Evolutionary conservation across 2,888 invertebrate genomes (phyloP), one percentile per base, ranked within the genome.

Genomic region (Hetaerina titia): DNA sequence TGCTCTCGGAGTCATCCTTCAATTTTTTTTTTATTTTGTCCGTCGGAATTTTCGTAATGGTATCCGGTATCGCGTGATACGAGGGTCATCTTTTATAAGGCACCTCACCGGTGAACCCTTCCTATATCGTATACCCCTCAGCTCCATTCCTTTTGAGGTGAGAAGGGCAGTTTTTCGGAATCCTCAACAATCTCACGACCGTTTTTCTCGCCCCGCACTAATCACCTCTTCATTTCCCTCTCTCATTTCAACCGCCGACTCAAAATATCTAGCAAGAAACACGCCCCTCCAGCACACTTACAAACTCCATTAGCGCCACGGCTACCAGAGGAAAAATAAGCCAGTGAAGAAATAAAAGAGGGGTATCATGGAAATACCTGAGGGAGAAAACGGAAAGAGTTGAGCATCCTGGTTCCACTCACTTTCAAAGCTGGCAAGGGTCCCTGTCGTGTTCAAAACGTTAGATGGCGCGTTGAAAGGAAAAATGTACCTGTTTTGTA

Each of bases 21-120:
- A 13, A 25, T 6, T 15, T 90, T 90, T 90, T 90, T n/a, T 90
- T 22, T 56, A 69, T 64, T 92, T 69, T 74, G 45, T 56, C 22
- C 56, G 45, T 19, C 69, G 92, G 92, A 64, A 92, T 92, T 92
- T 74, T 56, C 57, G 92, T 92, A 92, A 92, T 74, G 69, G 92
- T 56, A 92, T 92, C 92, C 69, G 69, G 92, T 92, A 92, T 92
- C 92, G 92, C 92, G 92, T 92, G 92, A 74, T 74, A 92, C 64
- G 92, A 90, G 63, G 17, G 25, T 92, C 56, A 15, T 22, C 64
- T 64, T 56, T 56, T 92, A 60, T 31, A 56, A 45, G 56, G 45
- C 58, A 58, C 58, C 57, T 19, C 13, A 13, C 56, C 88, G 13
- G n/a, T 58, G n/a, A 22, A 45, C 56, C n/a, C 90, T 25, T 45